These are phyloP conservation scores for Phaonia tiefii DNA, from an alignment of 2,888 invertebrate species.

Conservation along the genomic window DNA sequence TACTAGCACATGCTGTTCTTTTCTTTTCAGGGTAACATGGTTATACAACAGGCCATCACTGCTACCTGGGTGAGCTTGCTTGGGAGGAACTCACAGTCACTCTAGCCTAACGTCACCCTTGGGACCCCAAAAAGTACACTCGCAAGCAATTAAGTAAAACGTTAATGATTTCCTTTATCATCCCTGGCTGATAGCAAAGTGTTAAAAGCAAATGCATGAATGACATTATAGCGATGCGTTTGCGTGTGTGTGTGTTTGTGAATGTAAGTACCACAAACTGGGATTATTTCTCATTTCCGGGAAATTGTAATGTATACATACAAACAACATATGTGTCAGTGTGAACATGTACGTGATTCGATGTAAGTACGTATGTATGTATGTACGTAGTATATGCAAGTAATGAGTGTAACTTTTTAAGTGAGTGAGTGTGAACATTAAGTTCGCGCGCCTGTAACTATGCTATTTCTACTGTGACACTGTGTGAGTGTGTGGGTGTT, in stretches of 20 bases:
- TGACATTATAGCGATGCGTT: background rate
- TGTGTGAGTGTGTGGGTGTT: background rate
- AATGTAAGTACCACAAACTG: slow-evolving; percentile 3
- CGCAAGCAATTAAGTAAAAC: too few species aligned
- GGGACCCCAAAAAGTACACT: too few species aligned
- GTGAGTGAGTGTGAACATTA: slow-evolving; percentile 38
- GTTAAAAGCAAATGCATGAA: background rate
- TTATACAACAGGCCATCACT: too few species aligned
- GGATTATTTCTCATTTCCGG: slow-evolving; percentile 52
- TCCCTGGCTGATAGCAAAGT: background rate
- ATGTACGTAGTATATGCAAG: too few species aligned
- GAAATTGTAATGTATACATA: slow-evolving; percentile 38
- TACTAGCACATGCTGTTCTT: too few species aligned
- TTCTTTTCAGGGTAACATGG: too few species aligned
- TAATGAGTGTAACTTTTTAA: slow-evolving; percentile 6
- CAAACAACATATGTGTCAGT: slow-evolving; percentile 4
- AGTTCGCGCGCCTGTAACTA: slow-evolving; percentile 8
- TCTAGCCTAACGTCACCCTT: too few species aligned
- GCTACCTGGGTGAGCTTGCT: too few species aligned
- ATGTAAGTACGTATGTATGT: too few species aligned
- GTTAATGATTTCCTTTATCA: too few species aligned
- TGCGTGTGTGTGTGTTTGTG: background rate
- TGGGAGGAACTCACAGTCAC: too few species aligned
- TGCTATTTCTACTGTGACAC: too few species aligned
- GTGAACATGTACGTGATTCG: slow-evolving; percentile 1